Conservation (phyloP, 1,140 invertebrate species). For the Cydia strobilella region DNA sequence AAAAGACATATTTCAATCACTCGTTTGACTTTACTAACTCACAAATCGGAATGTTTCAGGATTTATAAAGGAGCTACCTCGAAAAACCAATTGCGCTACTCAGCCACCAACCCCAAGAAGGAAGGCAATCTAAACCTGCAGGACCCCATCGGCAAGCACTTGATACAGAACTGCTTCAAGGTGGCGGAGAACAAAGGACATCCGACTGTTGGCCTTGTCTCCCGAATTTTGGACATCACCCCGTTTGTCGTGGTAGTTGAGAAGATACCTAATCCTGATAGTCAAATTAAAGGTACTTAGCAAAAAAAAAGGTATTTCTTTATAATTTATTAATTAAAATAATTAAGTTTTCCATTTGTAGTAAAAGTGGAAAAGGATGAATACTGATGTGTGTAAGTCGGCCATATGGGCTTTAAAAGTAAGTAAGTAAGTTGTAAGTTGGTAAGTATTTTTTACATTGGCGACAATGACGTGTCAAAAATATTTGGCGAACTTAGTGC, state of each 20-base stretch:
- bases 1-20: no score
- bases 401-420: no score
- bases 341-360: no score
- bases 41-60: conserved; percentile 37
- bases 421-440: no score
- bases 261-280: conserved; percentile 34
- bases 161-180: conserved; percentile 87
- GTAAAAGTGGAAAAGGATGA: no score
- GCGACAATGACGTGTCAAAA: no score
- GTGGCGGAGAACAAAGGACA: conserved; percentile 80
- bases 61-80: conserved; percentile 46
- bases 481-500: no score
- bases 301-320: no score
- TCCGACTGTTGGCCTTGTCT: conserved; percentile 84
- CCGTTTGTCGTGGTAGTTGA: conserved; percentile 85
- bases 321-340: no score
- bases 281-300: conserved; percentile 17
- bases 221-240: conserved; percentile 88
- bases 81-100: conserved; percentile 47
- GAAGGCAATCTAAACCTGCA: conserved; percentile 74
- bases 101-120: conserved; percentile 52
- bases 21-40: neutral
- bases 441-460: no score
- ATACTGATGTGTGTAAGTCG: no score
- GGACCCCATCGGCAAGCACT: conserved; percentile 42